Evolutionary conservation across 2,888 invertebrate genomes (phyloP).

Genomic region (Sisyra nigra): DNA sequence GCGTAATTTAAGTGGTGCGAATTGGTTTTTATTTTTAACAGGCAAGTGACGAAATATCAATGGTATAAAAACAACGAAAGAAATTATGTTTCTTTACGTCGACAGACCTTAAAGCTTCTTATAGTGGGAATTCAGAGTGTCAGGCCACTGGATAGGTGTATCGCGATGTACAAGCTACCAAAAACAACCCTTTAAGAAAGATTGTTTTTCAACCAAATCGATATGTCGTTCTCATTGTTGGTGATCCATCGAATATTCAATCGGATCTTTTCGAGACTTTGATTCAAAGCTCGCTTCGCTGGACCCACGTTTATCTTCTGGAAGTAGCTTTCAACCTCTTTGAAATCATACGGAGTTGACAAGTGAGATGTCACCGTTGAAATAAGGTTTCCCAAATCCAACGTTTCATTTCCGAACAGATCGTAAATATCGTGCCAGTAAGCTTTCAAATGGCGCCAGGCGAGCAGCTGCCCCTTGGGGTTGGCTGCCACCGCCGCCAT

Average conservation of each 20-base stretch:
- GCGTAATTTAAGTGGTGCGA: no score
- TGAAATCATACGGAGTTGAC: constrained; percentile 57
- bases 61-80: no score
- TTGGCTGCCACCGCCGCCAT: constrained; percentile 58
- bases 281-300: constrained; percentile 39
- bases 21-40: no score
- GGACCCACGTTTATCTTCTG: constrained; percentile 29
- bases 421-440: constrained; percentile 48
- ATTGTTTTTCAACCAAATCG: constrained; percentile 25
- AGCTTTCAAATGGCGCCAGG: constrained; percentile 56
- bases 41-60: no score
- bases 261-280: constrained; percentile 63
- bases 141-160: no score
- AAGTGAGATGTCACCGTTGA: constrained; percentile 47
- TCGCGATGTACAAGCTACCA: no score
- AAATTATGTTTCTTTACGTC: no score
- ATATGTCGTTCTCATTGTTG: constrained; percentile 36
- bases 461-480: constrained; percentile 47
- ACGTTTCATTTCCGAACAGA: constrained; percentile 45
- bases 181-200: constrained; percentile 8
- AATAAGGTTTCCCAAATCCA: constrained; percentile 45
- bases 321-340: constrained; percentile 35
- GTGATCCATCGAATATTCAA: constrained; percentile 70
- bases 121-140: no score
- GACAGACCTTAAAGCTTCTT: no score